Evolutionary conservation across 2,888 invertebrate genomes (phyloP), one percentile per base, ranked within the genome.

Genomic region (Orthosia incerta): DNA sequence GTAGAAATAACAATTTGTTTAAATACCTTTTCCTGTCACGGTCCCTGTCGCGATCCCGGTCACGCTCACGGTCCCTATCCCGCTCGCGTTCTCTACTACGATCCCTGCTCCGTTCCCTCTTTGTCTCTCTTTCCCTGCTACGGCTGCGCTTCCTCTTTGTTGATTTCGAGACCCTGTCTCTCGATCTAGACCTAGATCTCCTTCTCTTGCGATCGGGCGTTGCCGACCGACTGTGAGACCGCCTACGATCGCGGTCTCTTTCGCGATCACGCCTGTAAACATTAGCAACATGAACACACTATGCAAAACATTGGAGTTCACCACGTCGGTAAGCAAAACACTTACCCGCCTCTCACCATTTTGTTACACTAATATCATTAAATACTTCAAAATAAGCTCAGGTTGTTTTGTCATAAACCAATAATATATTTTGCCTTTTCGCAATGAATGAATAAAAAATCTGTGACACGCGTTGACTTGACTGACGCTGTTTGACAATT

Each of bases 121-220:
- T 97, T 0, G 97, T 95, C 18, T 97, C 97, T 55, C 97, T 91
- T 20, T 97, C 97, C 76, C 97, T 95, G 61, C 97, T 97, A 83
- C 97, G 97, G 87, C 97, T 97, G 74, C 97, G 97, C 87, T 97
- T 97, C 86, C 97, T 96, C 79, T 97, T 96, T 20, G 96, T 95
- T 39, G 97, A 95, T 90, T 97, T 97, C 13, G 97, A 94, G 61
- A 93, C 92, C 71, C 97, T 95, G 62, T 97, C 97, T 72, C 97
- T 94, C 85, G 97, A 97, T 61, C 97, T 94, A 0, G 97, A 97
- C 51, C 97, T 94, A 12, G 97, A 96, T 50, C 97, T 95, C 81
- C 97, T 96, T 26, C 96, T 90, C 79, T 96, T 96, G 67, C 97
- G 96, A 63, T 97, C 97, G 18, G 97, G 97, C 53, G 97, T 95